phyloP scores from a whole-genome alignment of 1,140 invertebrate species.

The Colletes gigas region DNA sequence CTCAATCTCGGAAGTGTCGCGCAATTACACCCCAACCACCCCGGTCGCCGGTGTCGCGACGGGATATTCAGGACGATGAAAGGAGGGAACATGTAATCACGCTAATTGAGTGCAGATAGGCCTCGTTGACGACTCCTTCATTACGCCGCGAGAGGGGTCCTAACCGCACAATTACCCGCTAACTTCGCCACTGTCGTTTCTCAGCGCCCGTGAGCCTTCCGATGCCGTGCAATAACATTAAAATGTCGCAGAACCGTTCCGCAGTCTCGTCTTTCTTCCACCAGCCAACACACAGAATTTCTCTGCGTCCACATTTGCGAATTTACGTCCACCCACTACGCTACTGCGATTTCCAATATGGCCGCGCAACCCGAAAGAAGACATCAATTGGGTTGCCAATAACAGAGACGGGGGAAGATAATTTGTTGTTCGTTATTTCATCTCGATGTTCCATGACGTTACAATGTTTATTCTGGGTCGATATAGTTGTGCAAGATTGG shows the following conservation, averaged over 20 bases:
- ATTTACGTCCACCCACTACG: no score
- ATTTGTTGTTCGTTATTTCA: no score
- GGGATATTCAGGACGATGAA: slow-evolving; percentile 56
- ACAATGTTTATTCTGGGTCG: no score
- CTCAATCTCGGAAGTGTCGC: slow-evolving; percentile 63
- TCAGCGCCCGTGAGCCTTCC: slow-evolving; percentile 42
- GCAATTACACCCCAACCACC: slow-evolving; percentile 55
- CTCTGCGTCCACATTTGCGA: no score
- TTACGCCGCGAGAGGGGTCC: slow-evolving; percentile 64
- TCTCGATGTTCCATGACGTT: no score
- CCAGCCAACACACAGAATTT: neutral
- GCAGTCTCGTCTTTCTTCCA: neutral
- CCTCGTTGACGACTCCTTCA: slow-evolving; percentile 74
- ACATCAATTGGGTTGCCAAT: no score
- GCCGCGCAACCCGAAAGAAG: no score
- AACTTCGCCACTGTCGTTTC: slow-evolving; percentile 65
- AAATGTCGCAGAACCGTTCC: slow-evolving; percentile 5
- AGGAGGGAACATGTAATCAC: slow-evolving; percentile 69
- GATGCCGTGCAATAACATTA: slow-evolving; percentile 42
- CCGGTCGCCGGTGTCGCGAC: slow-evolving; percentile 54
- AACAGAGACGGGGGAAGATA: no score
- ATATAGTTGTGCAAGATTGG: no score
- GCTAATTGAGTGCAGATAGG: slow-evolving; percentile 75
- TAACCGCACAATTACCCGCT: slow-evolving; percentile 68
- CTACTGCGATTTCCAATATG: no score